phyloP scores from a whole-genome alignment of 2,113 vertebrate species.

The Corynorhinus townsendii region DNA sequence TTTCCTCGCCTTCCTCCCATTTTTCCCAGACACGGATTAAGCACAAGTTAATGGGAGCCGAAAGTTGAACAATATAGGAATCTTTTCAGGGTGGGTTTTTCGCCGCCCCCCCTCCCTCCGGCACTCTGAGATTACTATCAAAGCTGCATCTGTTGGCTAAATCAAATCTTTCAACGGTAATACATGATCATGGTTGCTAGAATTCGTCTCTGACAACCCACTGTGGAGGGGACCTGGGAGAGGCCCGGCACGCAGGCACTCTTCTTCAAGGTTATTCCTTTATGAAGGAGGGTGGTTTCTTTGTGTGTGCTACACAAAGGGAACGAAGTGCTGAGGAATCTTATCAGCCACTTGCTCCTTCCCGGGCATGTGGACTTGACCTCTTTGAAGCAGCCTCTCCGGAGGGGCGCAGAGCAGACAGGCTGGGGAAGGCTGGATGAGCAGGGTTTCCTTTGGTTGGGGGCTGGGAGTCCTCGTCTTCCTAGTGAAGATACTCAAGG shows the following conservation, averaged over 20 bases:
- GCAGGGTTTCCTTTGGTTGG: not conserved
- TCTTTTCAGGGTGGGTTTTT: slow-evolving; percentile 64
- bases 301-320: slow-evolving; percentile 17
- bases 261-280: slow-evolving; percentile 38
- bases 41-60: slow-evolving; percentile 73
- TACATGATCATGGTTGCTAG: slow-evolving; percentile 44
- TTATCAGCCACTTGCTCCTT: not conserved
- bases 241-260: not conserved
- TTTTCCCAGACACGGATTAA: slow-evolving; percentile 74
- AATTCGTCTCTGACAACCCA: slow-evolving; percentile 74
- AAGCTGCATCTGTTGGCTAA: slow-evolving; percentile 63
- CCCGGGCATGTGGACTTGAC: not conserved
- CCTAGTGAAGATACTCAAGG: not conserved
- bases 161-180: slow-evolving; percentile 78
- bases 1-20: not conserved
- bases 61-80: slow-evolving; percentile 65
- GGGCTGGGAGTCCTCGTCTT: not conserved
- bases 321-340: not conserved
- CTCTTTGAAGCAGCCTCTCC: not conserved
- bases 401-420: not conserved
- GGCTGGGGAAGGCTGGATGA: rapidly evolving
- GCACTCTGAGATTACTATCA: slow-evolving; percentile 52
- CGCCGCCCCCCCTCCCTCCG: no score
- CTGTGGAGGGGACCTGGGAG: slow-evolving; percentile 36
- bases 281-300: slow-evolving; percentile 47